A percentile compares a stretch with the other conserved stretches of the same genome.
These are phyloP conservation scores for Pammene fasciana DNA, from an alignment of 2,888 invertebrate genomes.

Conservation along the genomic window DNA sequence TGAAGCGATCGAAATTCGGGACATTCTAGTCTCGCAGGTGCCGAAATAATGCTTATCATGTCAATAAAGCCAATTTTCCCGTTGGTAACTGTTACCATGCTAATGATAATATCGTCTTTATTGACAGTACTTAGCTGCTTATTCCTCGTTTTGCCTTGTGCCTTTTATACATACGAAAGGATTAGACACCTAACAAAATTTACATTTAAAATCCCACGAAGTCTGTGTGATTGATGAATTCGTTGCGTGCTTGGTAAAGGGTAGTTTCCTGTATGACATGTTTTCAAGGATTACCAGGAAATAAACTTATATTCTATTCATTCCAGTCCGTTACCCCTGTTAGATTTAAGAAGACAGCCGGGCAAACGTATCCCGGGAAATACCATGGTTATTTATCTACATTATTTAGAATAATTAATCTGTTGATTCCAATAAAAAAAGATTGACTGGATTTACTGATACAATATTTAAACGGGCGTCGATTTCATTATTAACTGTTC, in stretches of 20 bases:
- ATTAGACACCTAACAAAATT: background rate
- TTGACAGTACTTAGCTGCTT: too few relatives aligned
- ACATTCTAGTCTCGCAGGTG: too few relatives aligned
- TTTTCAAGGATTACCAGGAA: background rate
- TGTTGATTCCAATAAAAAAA: too few relatives aligned
- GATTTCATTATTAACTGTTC: background rate
- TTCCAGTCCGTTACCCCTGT: background rate
- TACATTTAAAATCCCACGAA: slow-evolving; percentile 13
- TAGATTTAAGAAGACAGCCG: background rate
- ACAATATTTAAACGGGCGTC: background rate
- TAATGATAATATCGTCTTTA: too few relatives aligned
- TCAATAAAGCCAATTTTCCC: too few relatives aligned
- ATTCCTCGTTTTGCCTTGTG: background rate
- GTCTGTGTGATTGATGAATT: slow-evolving; percentile 28
- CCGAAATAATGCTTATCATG: too few relatives aligned
- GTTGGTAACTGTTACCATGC: too few relatives aligned
- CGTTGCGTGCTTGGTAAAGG: slow-evolving; percentile 15
- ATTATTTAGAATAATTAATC: too few relatives aligned
- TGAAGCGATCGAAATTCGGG: too few relatives aligned
- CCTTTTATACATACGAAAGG: background rate
- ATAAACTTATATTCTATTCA: too few relatives aligned
- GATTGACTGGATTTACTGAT: background rate
- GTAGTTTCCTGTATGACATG: background rate
- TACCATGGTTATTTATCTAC: background rate
- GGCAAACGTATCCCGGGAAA: background rate